Evolutionary conservation across 2,797 vertebrate genomes (phyloP).

Genomic region (Falco columbarius): DNA sequence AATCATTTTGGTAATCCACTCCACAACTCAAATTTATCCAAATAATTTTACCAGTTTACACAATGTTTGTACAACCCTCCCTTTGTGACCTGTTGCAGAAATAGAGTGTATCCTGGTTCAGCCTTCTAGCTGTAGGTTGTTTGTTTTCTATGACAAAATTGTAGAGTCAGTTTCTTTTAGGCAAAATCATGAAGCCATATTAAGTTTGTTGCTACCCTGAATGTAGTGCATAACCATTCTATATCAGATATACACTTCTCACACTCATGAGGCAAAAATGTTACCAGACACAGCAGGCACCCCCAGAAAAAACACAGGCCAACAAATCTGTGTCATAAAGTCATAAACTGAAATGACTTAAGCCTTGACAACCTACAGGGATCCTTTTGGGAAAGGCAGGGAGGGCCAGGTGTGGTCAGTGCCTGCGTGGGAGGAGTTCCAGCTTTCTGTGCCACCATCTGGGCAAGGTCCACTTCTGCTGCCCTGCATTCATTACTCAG

Average conservation of each 20-base stretch:
- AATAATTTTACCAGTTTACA: neutral
- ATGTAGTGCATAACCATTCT: neutral
- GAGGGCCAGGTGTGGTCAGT: neutral
- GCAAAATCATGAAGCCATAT: neutral
- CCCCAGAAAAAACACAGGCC: neutral
- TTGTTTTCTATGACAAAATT: neutral
- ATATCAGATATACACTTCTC: neutral
- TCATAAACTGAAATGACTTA: neutral
- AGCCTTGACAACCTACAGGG: neutral
- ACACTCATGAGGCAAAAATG: neutral
- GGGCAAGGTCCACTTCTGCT: conserved; percentile 7
- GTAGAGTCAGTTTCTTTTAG: neutral
- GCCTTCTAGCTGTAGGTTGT: neutral
- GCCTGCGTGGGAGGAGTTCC: neutral
- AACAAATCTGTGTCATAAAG: neutral
- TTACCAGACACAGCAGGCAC: neutral
- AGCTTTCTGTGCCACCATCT: conserved; percentile 28
- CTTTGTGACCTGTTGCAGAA: neutral
- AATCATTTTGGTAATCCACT: too few relatives aligned
- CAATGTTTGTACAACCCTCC: neutral
- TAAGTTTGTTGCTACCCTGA: neutral
- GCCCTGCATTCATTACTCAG: neutral
- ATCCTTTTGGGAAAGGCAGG: neutral
- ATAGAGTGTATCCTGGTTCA: neutral
- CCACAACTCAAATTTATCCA: neutral